These are phyloP conservation scores for Girardinus metallicus DNA, from an alignment of 2,797 vertebrate genomes.

Conservation along the genomic window DNA sequence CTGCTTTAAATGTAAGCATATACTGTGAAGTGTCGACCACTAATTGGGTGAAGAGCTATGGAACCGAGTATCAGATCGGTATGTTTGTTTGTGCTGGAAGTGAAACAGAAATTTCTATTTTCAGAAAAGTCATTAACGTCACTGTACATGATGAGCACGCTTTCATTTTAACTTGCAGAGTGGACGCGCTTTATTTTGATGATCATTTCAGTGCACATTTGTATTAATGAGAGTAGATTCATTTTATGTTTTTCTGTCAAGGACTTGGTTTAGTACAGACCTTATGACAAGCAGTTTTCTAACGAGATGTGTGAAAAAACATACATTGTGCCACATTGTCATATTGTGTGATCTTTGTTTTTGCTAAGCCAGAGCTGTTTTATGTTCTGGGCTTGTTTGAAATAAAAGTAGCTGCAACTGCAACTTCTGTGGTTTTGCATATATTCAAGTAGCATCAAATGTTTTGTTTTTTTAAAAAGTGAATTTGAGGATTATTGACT, in stretches of 20 bases:
- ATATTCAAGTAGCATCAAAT: background rate
- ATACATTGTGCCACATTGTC: conserved; percentile 7
- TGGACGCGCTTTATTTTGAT: too few relatives aligned
- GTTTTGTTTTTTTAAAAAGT: background rate
- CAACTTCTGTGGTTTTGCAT: conserved; percentile 7
- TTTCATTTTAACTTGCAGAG: too few relatives aligned
- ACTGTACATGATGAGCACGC: too few relatives aligned
- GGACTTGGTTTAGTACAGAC: background rate
- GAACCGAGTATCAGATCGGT: too few relatives aligned
- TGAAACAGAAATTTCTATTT: too few relatives aligned
- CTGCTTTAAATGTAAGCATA: too few relatives aligned
- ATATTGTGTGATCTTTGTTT: background rate
- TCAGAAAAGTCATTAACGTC: too few relatives aligned
- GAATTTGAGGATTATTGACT: background rate
- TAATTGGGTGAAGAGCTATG: too few relatives aligned
- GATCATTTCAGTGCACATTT: too few relatives aligned
- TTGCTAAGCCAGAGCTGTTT: conserved; percentile 13
- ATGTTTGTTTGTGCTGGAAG: too few relatives aligned
- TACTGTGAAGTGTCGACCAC: too few relatives aligned
- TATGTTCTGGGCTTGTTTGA: conserved; percentile 11
- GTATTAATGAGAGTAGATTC: background rate
- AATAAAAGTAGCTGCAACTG: conserved; percentile 11
- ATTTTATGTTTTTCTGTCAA: conserved; percentile 15
- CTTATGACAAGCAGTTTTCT: background rate
- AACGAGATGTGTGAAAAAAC: background rate